phyloP scores from a whole-genome alignment of 1,140 invertebrate species.

The Drosophila ironensis region DNA sequence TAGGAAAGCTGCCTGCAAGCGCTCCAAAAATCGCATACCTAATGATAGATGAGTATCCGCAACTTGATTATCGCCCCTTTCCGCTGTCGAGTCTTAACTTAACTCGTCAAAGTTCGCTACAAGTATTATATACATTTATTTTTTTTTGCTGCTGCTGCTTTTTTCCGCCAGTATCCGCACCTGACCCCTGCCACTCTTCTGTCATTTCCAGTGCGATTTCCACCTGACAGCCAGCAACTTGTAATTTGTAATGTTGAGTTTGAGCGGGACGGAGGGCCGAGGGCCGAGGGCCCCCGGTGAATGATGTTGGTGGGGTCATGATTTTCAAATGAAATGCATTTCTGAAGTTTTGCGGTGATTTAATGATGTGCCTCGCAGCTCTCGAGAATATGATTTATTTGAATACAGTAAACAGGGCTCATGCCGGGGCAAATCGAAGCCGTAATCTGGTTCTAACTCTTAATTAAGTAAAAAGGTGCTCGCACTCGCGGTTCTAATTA shows the following conservation, averaged over 20 bases:
- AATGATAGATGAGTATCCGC: too few species aligned
- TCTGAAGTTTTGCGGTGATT: conserved; percentile 66
- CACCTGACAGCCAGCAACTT: conserved; percentile 59
- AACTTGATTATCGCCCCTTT: too few species aligned
- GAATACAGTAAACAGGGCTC: not conserved
- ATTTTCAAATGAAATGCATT: conserved; percentile 75
- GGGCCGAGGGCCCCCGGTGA: too few species aligned
- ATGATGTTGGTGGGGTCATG: conserved; percentile 45
- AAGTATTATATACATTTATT: too few species aligned
- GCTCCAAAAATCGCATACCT: too few species aligned
- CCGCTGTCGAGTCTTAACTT: not conserved
- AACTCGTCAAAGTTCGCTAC: conserved; percentile 43
- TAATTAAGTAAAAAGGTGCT: conserved; percentile 12
- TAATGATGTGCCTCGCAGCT: conserved; percentile 62
- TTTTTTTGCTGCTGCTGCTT: conserved; percentile 12
- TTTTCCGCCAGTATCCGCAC: conserved; percentile 13
- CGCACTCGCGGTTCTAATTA: conserved; percentile 65
- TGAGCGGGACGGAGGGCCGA: too few species aligned
- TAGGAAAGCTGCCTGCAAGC: too few species aligned
- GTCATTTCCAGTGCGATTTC: not conserved
- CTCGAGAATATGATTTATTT: conserved; percentile 41
- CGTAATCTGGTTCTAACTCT: not conserved
- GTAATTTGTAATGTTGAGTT: conserved; percentile 67
- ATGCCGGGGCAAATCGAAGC: not conserved
- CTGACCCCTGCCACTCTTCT: not conserved